Percentiles rank a stretch among this genome's conserved stretches.
Conservation (phyloP, 2,888 invertebrate species). For the Melinaea menophilus region DNA sequence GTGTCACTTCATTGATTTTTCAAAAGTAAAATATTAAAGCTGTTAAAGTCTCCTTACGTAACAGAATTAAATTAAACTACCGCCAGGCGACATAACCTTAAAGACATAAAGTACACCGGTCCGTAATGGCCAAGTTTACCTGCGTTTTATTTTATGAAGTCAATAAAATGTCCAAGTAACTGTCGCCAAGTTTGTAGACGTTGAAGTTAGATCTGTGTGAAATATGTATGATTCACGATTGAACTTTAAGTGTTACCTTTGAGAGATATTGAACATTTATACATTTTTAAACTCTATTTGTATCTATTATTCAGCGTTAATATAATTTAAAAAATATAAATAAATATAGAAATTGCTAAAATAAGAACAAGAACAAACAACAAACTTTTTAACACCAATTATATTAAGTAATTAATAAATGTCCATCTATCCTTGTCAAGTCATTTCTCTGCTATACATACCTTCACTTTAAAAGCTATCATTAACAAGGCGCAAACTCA, state of each 20-base stretch:
- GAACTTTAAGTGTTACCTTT: constrained; percentile 18
- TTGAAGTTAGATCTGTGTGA: constrained; percentile 30
- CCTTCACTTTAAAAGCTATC: not conserved
- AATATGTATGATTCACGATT: constrained; percentile 27
- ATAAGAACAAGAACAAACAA: too few relatives aligned
- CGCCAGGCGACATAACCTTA: constrained; percentile 19
- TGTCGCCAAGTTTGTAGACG: constrained; percentile 37
- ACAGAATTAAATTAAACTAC: constrained; percentile 22
- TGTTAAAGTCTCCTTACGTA: constrained; percentile 2
- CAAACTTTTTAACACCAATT: too few relatives aligned
- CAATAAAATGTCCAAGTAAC: constrained; percentile 44
- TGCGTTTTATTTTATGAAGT: constrained; percentile 51
- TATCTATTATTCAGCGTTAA: too few relatives aligned
- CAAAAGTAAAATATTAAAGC: too few relatives aligned
- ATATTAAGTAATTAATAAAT: too few relatives aligned
- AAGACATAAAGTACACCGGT: constrained; percentile 27
- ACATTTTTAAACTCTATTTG: not conserved
- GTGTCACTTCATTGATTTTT: too few relatives aligned
- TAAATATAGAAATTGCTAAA: too few relatives aligned
- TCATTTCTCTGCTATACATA: too few relatives aligned
- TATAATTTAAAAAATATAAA: too few relatives aligned
- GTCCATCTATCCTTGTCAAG: too few relatives aligned
- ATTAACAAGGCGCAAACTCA: constrained; percentile 38
- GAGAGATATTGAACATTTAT: constrained; percentile 6
- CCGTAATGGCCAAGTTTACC: constrained; percentile 26